Conservation (phyloP, 2,888 invertebrate genomes). For the Spialia ferax region DNA sequence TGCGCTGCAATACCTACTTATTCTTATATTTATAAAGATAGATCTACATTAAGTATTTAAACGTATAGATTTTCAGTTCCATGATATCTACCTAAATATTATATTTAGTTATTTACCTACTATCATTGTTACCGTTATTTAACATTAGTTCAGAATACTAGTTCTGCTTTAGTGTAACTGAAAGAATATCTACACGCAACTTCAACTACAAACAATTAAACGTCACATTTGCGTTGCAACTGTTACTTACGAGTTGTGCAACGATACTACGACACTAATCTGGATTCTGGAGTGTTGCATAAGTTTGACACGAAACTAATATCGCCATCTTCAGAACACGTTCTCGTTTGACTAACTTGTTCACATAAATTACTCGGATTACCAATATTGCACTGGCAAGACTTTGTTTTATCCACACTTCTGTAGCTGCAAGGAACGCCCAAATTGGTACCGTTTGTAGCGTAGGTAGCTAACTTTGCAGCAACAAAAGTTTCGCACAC, state of each 20-base stretch:
- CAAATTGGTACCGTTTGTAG: constrained; percentile 31
- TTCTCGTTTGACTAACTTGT: constrained; percentile 20
- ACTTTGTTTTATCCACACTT: constrained; percentile 22
- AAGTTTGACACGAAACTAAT: constrained; percentile 38
- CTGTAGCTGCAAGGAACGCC: constrained; percentile 8
- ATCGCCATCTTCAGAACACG: constrained; percentile 24
- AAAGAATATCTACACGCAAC: too few relatives aligned
- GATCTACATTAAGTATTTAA: too few relatives aligned
- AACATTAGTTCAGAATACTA: too few relatives aligned
- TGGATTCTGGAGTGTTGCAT: constrained; percentile 11
- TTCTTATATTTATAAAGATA: too few relatives aligned
- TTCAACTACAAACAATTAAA: neutral
- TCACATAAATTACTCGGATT: constrained; percentile 34
- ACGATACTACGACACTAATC: constrained; percentile 22
- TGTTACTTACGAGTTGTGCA: constrained; percentile 18
- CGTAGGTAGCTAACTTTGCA: constrained; percentile 23
- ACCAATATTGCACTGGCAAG: constrained; percentile 30
- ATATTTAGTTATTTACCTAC: too few relatives aligned
- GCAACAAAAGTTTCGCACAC: constrained; percentile 16
- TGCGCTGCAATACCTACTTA: too few relatives aligned
- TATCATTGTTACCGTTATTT: too few relatives aligned
- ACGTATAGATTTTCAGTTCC: too few relatives aligned
- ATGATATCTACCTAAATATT: too few relatives aligned
- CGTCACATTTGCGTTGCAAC: neutral
- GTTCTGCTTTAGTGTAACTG: too few relatives aligned